These are phyloP conservation scores for Leptopilina drosophilae DNA, from an alignment of 2,888 invertebrate genomes.

Conservation along the genomic window DNA sequence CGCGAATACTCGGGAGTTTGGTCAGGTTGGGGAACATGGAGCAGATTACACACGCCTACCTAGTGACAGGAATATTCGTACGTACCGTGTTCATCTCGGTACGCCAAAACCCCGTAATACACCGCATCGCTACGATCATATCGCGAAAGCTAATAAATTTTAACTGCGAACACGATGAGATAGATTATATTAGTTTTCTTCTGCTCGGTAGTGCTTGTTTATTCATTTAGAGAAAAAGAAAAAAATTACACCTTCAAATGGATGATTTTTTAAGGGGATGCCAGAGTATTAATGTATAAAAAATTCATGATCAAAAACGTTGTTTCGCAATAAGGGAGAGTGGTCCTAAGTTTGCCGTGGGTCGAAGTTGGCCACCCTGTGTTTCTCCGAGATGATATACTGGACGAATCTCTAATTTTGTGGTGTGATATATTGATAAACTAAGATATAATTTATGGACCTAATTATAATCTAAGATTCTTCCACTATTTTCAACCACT, in stretches of 20 bases:
- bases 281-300: no score
- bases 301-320: no score
- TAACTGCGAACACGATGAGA: conserved; percentile 44
- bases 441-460: no score
- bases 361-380: no score
- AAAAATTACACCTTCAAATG: background rate
- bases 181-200: conserved; percentile 47
- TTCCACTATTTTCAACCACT: no score
- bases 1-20: conserved; percentile 65
- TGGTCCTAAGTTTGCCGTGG: no score
- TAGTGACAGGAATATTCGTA: conserved; percentile 74
- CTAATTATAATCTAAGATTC: no score
- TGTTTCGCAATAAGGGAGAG: no score
- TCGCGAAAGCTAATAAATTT: conserved; percentile 71
- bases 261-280: no score
- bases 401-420: no score
- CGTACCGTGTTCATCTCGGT: conserved; percentile 68
- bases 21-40: conserved; percentile 72
- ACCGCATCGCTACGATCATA: conserved; percentile 66
- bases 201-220: background rate
- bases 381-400: no score
- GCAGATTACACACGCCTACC: conserved; percentile 62
- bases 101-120: conserved; percentile 65
- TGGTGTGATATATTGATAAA: no score
- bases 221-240: background rate